Evolutionary conservation across 2,888 invertebrate genomes (phyloP), one percentile per base, ranked within the genome.

Genomic region (Osmoderma eremita): DNA sequence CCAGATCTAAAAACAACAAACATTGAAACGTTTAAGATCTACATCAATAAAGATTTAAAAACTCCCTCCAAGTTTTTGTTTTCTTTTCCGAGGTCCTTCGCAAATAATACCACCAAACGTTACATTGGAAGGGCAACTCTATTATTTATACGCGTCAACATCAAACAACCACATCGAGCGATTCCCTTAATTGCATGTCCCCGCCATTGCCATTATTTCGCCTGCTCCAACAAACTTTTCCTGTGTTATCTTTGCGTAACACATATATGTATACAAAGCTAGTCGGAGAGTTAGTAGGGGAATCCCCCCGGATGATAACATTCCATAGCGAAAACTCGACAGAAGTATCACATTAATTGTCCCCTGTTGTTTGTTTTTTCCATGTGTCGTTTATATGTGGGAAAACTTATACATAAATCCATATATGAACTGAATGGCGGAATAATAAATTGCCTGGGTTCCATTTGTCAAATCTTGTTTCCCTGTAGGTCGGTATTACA

Each of bases 151-250:
- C 45, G 45, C 18, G 58, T 61, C 58, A 45, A 42, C 45, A 30
- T 61, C 58, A 30, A 61, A 45, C 42, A 24, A 45, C 30, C 24
- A 58, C 45, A 61, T 45, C 18, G 58, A 45, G 10, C 24, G 45
- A 30, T 45, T 17, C 17, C 45, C 42, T 24, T 61, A 66, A 66
- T 66, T 66, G 61, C 41, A 42, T 51, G 49, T 65, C 58, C 22
- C 39, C 58, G 48, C 38, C 48, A 61, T 61, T 66, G 48, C 48
- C 48, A 61, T 66, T 66, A 54, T 65, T 38, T 66, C 65, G 17
- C 42, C 24, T 24, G 15, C 42, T 45, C 15, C 45, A 45, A 41
- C 42, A 41, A 56, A 45, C 30, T 61, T 61, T 61, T 45, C 45
- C n/a, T 36, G 12, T 45, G 30, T 61, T 61, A 61, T 61, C 58